Conservation (phyloP, 2,888 invertebrate species). For the Dryomyza anilis region DNA sequence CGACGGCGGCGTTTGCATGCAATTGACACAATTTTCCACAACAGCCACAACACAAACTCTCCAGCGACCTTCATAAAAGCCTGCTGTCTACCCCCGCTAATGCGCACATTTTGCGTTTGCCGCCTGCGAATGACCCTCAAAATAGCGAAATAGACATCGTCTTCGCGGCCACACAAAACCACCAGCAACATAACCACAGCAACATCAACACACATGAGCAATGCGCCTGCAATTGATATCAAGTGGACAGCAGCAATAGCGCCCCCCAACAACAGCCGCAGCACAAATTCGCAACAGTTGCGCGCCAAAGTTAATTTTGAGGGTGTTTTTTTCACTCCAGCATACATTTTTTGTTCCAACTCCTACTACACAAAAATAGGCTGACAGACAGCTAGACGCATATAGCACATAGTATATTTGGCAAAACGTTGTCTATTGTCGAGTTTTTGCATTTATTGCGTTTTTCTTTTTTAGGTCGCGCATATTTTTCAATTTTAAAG, state of each 20-base stretch:
- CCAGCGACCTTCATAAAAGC: slow-evolving; percentile 4
- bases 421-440: no score
- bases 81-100: no score
- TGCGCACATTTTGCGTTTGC: no score
- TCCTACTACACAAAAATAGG: not conserved
- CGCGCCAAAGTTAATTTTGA: slow-evolving; percentile 25
- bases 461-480: not conserved
- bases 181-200: slow-evolving; percentile 6
- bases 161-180: no score
- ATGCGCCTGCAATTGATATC: slow-evolving; percentile 40
- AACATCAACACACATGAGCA: slow-evolving; percentile 1
- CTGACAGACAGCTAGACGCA: not conserved
- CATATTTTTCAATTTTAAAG: no score
- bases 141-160: slow-evolving; percentile 10
- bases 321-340: not conserved
- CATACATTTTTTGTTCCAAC: not conserved
- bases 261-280: slow-evolving; percentile 25
- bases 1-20: slow-evolving; percentile 32
- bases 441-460: no score
- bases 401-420: no score
- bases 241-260: slow-evolving; percentile 26
- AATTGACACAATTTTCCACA: slow-evolving; percentile 40
- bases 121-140: slow-evolving; percentile 6
- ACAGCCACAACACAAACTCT: slow-evolving; percentile 31
- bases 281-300: slow-evolving; percentile 33